Evolutionary conservation across 2,113 vertebrate species (phyloP).

Genomic region (Rutilus rutilus): DNA sequence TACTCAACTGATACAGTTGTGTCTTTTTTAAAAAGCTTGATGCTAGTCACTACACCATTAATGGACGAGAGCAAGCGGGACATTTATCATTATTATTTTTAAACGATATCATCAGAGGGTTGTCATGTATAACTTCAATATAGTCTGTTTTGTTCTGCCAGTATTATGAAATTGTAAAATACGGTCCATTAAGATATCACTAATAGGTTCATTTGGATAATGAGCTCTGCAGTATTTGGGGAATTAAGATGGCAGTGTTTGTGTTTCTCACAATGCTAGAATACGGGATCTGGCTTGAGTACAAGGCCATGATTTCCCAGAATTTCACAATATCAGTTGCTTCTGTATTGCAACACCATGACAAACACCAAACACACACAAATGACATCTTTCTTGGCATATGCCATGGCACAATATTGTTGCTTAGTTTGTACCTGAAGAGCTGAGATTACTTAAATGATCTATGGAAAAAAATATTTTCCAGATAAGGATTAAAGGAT

Average conservation of each 20-base stretch:
- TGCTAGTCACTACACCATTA: no score
- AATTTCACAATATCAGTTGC: constrained; percentile 14
- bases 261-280: not conserved
- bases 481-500: not conserved
- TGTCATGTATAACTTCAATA: not conserved
- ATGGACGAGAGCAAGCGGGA: no score
- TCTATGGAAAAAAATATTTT: not conserved
- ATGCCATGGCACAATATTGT: not conserved
- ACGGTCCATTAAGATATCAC: not conserved
- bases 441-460: not conserved
- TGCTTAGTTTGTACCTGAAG: not conserved
- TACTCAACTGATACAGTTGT: no score
- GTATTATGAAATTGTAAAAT: not conserved
- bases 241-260: not conserved
- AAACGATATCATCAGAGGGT: not conserved
- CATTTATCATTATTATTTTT: no score
- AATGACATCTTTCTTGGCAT: not conserved
- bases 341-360: not conserved
- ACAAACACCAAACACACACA: not conserved
- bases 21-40: no score
- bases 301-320: not conserved
- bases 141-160: not conserved
- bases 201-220: not conserved
- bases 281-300: not conserved
- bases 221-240: not conserved